phyloP scores from a whole-genome alignment of 1,140 invertebrate species.

The Drosophila kurseongensis region DNA sequence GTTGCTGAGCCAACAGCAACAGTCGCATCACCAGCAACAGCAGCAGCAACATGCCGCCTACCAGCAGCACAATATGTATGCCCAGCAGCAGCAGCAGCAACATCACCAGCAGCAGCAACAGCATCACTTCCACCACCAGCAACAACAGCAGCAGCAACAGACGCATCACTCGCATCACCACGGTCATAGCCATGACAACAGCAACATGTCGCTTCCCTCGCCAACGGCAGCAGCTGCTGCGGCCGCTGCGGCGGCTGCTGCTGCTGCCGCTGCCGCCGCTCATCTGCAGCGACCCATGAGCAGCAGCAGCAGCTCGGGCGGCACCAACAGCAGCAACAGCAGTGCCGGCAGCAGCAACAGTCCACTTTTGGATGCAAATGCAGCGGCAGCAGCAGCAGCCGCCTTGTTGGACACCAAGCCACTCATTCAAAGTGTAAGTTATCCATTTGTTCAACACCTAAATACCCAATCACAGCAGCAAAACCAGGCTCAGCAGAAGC shows the following conservation, averaged over 20 bases:
- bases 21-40: conserved; percentile 60
- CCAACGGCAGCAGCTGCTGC: conserved; percentile 80
- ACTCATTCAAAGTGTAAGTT: conserved; percentile 84
- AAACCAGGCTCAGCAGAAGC: conserved; percentile 2
- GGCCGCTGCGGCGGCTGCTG: conserved; percentile 85
- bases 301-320: conserved; percentile 87
- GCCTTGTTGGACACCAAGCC: conserved; percentile 84
- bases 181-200: conserved; percentile 87
- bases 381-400: conserved; percentile 65
- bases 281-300: conserved; percentile 86
- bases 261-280: conserved; percentile 65
- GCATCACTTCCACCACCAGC: conserved; percentile 69
- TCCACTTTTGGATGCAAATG: conserved; percentile 64
- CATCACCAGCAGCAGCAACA: conserved; percentile 70
- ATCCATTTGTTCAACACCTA: conserved; percentile 7
- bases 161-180: conserved; percentile 68
- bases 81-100: conserved; percentile 63
- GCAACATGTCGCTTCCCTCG: conserved; percentile 90
- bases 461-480: conserved; percentile 14
- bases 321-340: conserved; percentile 85
- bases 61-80: conserved; percentile 58
- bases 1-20: conserved; percentile 44
- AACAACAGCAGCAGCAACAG: conserved; percentile 66
- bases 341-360: conserved; percentile 86
- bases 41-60: conserved; percentile 58